A percentile compares a stretch with the other conserved stretches of the same genome.
Conservation (phyloP, 2,797 vertebrate genomes). For the Oophaga sylvatica region DNA sequence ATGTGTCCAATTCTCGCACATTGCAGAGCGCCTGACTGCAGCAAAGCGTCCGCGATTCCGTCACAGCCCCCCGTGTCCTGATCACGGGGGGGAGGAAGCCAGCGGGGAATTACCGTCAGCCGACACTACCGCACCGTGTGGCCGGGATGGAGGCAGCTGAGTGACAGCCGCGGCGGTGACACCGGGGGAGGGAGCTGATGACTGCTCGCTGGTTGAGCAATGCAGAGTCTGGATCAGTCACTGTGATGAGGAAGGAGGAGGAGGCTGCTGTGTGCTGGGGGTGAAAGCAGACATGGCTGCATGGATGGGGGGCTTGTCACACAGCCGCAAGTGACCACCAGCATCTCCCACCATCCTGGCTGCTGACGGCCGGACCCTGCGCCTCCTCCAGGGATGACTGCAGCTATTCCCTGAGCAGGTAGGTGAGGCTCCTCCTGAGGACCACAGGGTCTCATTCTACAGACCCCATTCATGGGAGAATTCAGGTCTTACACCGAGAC, state of each 20-base stretch:
- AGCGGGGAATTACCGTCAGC: neutral
- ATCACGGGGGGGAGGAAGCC: neutral
- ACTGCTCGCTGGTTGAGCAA: slow-evolving; percentile 48
- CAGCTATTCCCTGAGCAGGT: slow-evolving; percentile 14
- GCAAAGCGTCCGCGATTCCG: neutral
- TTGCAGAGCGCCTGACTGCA: slow-evolving; percentile 14
- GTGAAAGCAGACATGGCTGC: slow-evolving; percentile 33
- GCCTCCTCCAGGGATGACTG: neutral
- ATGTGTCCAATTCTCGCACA: slow-evolving; percentile 1
- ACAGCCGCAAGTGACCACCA: slow-evolving; percentile 15
- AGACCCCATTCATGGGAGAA: too few species aligned
- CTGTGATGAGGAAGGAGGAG: slow-evolving; percentile 37
- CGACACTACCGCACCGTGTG: neutral
- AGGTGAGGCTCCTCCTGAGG: neutral
- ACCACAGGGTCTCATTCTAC: too few species aligned
- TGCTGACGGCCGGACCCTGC: neutral
- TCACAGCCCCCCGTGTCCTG: neutral
- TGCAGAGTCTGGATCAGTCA: slow-evolving; percentile 51
- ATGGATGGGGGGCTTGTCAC: slow-evolving; percentile 24
- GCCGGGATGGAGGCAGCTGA: neutral
- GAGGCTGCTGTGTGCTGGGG: slow-evolving; percentile 9
- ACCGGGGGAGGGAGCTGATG: neutral
- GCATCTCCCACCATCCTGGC: neutral
- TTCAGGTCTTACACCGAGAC: too few species aligned
- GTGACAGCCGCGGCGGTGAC: slow-evolving; percentile 30